Evolutionary conservation across 1,140 invertebrate genomes (phyloP), one percentile per base, ranked within the genome.

Genomic region (Theocolax elegans): DNA sequence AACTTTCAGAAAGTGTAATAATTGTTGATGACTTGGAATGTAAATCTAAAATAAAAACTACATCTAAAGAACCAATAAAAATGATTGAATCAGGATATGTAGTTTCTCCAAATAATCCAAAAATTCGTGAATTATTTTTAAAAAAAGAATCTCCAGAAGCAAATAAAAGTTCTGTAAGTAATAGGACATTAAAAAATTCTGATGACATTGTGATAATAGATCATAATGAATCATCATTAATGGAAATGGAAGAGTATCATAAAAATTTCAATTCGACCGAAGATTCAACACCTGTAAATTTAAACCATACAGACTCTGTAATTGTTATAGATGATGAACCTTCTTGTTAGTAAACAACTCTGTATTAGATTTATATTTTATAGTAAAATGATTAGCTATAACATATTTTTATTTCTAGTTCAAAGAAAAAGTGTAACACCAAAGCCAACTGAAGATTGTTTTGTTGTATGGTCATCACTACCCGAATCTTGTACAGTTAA

Each of bases 391-490:
- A n/a, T n/a, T n/a, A n/a, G n/a, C n/a, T n/a, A n/a, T n/a, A 59
- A 42, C 4, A 23, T 25, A 25, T 56, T 3, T 35, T 9, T 29
- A 25, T 59, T 67, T 48, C 54, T 0, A 67, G 54, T 23, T 46
- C 15, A 31, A 44, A 54, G 7, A 53, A 31, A 3, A 49, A 54
- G n/a, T 25, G 10, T n/a, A 51, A 8, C 27, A 51, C 46, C 46
- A 51, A 62, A 62, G n/a, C 17, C 17, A 0, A 64, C 44, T 38
- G 49, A 42, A 35, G 70, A 72, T 35, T 72, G 70, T 27, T 62
- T 62, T 27, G 70, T 72, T 15, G 64, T 72, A 13, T 72, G 70
- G 70, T 60, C 63, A 23, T 67, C 63, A 21, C 53, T 60, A 46
- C 46, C 56, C 38, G 8, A 51, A 40, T 10, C 56, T 58, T 40